Base-by-base conservation (phyloP, 2,888 invertebrate species). In the Hydrotaea cyrtoneurina region DNA sequence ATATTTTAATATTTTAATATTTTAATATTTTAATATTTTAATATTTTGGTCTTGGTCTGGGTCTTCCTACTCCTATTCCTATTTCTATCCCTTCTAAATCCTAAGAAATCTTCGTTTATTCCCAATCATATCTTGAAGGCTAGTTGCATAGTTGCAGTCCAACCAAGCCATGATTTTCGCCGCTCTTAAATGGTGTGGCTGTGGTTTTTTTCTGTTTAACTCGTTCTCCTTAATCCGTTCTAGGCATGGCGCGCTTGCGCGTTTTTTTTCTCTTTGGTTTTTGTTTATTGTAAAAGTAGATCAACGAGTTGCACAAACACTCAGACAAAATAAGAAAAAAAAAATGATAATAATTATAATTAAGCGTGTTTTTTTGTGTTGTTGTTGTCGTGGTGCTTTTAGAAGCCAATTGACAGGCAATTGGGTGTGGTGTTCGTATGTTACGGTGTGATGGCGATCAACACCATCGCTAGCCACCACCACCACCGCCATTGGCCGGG, bases 201-300 rank as follows among this genome's bases (percentile, higher is more conserved):
- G 13, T 15, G 43, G 43, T 15, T 43, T 43, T 10, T 50, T n/a
- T 8, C 3, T 50, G 5, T 50, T 15, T 69, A 77, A 81, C 73
- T 82, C 66, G 85, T 79, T 85, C 79, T 85, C 73, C 79, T 82
- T 72, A 80, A 76, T 57, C 57, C 79, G 77, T 69, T 23, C 79
- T 66, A 69, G 13, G 43, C n/a, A 62, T 75, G 62, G 62, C 21
- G 81, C 81, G 64, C 81, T 66, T 73, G 46, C 73, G 69, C 69
- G 62, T 80, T 84, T 76, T 19, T 13, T 66, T 64, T 59, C 13
- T n/a, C n/a, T n/a, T n/a, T n/a, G n/a, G n/a, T n/a, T n/a, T n/a
- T 50, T 50, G 50, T 31, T 19, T 46, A 46, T 43, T 69, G 69
- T 69, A 69, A 69, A 69, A 69, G 69, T 69, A 69, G 69, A 69